Base-by-base conservation (phyloP, 2,888 invertebrate species). In the Dynastes hyllus region DNA sequence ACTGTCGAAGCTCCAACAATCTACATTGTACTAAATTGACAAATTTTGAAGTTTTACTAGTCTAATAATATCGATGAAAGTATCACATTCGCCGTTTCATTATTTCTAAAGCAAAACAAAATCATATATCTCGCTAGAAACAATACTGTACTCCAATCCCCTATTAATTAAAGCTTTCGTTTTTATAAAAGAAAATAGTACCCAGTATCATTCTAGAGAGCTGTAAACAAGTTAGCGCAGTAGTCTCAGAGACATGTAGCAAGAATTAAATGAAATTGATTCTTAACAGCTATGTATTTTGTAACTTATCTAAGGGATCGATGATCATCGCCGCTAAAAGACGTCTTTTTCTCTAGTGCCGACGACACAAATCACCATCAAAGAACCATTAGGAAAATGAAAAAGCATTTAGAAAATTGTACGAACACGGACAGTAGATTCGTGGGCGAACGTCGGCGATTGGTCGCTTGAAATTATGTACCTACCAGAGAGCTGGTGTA, bases 381-480 rank as follows among this genome's bases (percentile, higher is more conserved):
- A 53, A 53, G 53, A 53, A 53, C 53, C 53, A 53, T 53, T 53
- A 53, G 53, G n/a, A 6, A 53, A 53, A 53, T 53, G 53, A 53
- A 53, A 53, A 53, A 53, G 53, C 53, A 53, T 53, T 53, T 53
- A 53, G 53, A 53, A 53, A 53, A 53, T 53, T 53, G 16, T 53
- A 53, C 16, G 53, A 45, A 45, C 45, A 45, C 16, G 53, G 9
- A 53, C 4, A 53, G n/a, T 53, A 53, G 0, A n/a, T 16, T 16
- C 53, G 53, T 53, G 53, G 53, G 53, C 53, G 53, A n/a, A 13
- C n/a, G 53, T 53, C 16, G 53, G n/a, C 53, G 16, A n/a, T n/a
- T 53, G 53, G 53, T 8, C 16, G 16, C 53, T n/a, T 16, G n/a
- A 53, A 53, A n/a, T n/a, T 53, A 53, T 16, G 6, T 53, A 3